phyloP scores from a whole-genome alignment of 2,888 invertebrate genomes.

The Parelbella ahira region DNA sequence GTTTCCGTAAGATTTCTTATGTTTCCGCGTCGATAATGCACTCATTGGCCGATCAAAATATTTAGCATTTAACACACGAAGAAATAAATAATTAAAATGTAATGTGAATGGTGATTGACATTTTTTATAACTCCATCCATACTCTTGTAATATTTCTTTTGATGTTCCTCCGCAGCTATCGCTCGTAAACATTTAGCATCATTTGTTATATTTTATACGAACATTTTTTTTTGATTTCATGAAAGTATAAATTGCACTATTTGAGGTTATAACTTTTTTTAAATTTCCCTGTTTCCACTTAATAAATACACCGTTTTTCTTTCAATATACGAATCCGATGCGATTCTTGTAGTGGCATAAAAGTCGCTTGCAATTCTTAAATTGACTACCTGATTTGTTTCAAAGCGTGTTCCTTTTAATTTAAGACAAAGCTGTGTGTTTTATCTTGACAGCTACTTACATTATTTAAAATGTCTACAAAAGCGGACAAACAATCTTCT shows the following conservation, averaged over 20 bases:
- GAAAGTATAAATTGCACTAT: slow-evolving; percentile 19
- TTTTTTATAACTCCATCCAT: background rate
- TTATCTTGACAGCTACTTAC: slow-evolving; percentile 9
- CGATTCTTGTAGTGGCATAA: too few species aligned
- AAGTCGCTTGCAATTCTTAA: too few species aligned
- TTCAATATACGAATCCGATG: too few species aligned
- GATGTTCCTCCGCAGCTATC: background rate
- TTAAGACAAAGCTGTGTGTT: background rate
- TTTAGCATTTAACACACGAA: slow-evolving; percentile 1
- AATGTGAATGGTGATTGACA: too few species aligned
- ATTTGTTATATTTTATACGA: slow-evolving; percentile 25
- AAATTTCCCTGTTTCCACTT: too few species aligned
- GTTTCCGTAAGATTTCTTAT: slow-evolving; percentile 34
- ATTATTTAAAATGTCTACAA: slow-evolving; percentile 3
- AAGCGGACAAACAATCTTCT: slow-evolving; percentile 20
- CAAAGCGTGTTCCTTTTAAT: too few species aligned
- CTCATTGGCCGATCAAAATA: slow-evolving; percentile 6
- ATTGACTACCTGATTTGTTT: too few species aligned
- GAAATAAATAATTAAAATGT: too few species aligned
- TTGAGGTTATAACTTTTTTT: slow-evolving; percentile 10
- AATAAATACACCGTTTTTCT: too few species aligned
- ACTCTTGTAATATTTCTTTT: background rate
- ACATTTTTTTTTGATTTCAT: slow-evolving; percentile 11
- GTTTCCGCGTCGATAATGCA: slow-evolving; percentile 12
- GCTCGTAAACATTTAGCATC: slow-evolving; percentile 4